Evolutionary conservation across 2,888 invertebrate genomes (phyloP).

Genomic region (Dichetophora obliterata): DNA sequence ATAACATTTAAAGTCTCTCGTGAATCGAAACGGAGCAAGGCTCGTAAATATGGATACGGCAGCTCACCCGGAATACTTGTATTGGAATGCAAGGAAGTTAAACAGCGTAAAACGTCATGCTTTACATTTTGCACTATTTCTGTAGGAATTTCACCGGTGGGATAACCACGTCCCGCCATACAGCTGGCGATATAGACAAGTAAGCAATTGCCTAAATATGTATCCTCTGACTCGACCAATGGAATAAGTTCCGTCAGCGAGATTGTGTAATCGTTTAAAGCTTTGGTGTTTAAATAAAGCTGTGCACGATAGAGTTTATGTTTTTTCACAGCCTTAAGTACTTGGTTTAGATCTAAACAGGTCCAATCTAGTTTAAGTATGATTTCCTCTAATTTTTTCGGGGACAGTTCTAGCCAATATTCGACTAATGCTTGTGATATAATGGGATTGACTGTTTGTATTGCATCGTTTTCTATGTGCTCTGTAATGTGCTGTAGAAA

Average conservation of each 20-base stretch:
- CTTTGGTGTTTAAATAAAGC: conserved; percentile 83
- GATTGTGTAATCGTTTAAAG: conserved; percentile 80
- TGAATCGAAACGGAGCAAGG: conserved; percentile 84
- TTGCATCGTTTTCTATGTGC: conserved; percentile 76
- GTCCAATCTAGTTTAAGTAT: conserved; percentile 80
- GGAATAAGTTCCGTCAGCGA: conserved; percentile 79
- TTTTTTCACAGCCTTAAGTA: conserved; percentile 65
- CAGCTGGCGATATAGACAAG: conserved; percentile 90
- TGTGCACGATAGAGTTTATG: conserved; percentile 67
- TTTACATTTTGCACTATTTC: conserved; percentile 77
- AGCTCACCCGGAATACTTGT: conserved; percentile 75
- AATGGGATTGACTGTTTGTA: conserved; percentile 76
- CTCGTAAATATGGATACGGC: conserved; percentile 80
- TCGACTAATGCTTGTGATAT: conserved; percentile 81
- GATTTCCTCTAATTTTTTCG: conserved; percentile 78
- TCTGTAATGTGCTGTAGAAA: conserved; percentile 81
- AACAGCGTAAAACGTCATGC: conserved; percentile 78
- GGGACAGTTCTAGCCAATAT: conserved; percentile 75
- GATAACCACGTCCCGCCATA: conserved; percentile 87
- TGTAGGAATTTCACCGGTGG: conserved; percentile 79
- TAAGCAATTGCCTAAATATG: conserved; percentile 81
- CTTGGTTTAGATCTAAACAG: conserved; percentile 83
- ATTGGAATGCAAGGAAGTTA: conserved; percentile 78
- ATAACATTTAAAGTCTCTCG: conserved; percentile 88
- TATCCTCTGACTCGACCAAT: conserved; percentile 69